Percentiles rank a stretch among this genome's conserved stretches.
phyloP scores from a whole-genome alignment of 2,113 vertebrate species.

The Sphaerodactylus townsendi region DNA sequence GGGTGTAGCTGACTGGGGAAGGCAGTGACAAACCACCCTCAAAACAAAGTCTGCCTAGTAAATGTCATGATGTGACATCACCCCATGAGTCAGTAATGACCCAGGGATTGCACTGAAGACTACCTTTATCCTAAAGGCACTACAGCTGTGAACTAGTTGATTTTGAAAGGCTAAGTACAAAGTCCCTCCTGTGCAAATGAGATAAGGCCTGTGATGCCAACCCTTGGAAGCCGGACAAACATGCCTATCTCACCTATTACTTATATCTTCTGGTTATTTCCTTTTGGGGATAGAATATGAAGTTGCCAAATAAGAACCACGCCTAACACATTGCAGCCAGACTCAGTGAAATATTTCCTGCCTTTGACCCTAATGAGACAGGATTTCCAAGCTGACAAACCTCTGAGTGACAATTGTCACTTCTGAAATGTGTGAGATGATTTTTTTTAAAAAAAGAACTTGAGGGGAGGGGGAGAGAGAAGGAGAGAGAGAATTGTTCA shows the following conservation, averaged over 20 bases:
- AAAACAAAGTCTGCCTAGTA: too few species aligned
- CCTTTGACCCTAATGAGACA: conserved; percentile 69
- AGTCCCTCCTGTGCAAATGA: too few species aligned
- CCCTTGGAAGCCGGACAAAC: too few species aligned
- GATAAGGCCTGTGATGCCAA: too few species aligned
- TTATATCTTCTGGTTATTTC: background rate
- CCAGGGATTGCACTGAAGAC: too few species aligned
- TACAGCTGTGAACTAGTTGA: too few species aligned
- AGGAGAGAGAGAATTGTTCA: conserved; percentile 58
- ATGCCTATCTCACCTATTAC: background rate
- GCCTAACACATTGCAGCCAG: conserved; percentile 26
- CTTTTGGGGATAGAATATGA: background rate
- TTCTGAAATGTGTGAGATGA: conserved; percentile 66
- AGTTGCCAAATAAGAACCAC: background rate
- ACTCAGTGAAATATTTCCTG: conserved; percentile 70
- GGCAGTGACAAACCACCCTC: too few species aligned
- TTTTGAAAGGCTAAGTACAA: too few species aligned
- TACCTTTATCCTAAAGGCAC: too few species aligned
- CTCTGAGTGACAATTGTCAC: conserved; percentile 71
- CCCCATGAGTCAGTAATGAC: too few species aligned
- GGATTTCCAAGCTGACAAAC: conserved; percentile 66
- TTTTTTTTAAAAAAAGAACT: conserved; percentile 68
- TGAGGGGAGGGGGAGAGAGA: background rate
- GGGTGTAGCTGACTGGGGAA: too few species aligned
- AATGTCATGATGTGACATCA: too few species aligned